Evolutionary conservation across 2,113 vertebrate genomes (phyloP), one percentile per base, ranked within the genome.

Genomic region (Rhinoderma darwinii): DNA sequence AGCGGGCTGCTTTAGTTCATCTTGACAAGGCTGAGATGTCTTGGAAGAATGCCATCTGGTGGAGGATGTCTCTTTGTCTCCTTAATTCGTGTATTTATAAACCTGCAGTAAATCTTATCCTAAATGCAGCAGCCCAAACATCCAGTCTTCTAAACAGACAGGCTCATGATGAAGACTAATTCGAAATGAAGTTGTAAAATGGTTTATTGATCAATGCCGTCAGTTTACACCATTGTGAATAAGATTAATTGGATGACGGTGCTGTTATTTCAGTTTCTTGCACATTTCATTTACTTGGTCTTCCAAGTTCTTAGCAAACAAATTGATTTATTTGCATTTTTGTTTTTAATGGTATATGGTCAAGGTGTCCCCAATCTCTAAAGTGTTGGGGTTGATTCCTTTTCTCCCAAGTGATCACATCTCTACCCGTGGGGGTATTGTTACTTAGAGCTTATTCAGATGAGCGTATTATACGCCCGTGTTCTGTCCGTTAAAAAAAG

Each of bases 21-120:
- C 43, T 35, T 66, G 74, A 77, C 84, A 77, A 32, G 73, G 30
- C 51, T 43, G 37, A 84, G 30, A 51, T 37, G 44, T 32, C 35
- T 84, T 75, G 47, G 83, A 84, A 51, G 25, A 20, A 12, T 66
- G 84, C 84, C 84, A 77, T 85, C 84, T 77, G 84, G 15, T 85
- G 84, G 84, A 59, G 17, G 61, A 43, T 82, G 56, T 43, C 25
- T n/a, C 56, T 63, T 82, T 66, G 79, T 82, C 17, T 66, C 59
- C 27, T 66, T 78, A n/a, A 82, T 27, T 41, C 50, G 37, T 63
- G 20, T 81, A 14, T 56, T 81, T 27, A 41, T 30, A 63, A 61
- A 17, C 25, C 17, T 37, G 22, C 59, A 66, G 79, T 66, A 61
- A 81, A 59, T 25, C 35, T 61, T 61, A 39, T 25, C 39, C 35